Conservation (phyloP, 2,797 vertebrate genomes). For the Onychomys leucogaster region DNA sequence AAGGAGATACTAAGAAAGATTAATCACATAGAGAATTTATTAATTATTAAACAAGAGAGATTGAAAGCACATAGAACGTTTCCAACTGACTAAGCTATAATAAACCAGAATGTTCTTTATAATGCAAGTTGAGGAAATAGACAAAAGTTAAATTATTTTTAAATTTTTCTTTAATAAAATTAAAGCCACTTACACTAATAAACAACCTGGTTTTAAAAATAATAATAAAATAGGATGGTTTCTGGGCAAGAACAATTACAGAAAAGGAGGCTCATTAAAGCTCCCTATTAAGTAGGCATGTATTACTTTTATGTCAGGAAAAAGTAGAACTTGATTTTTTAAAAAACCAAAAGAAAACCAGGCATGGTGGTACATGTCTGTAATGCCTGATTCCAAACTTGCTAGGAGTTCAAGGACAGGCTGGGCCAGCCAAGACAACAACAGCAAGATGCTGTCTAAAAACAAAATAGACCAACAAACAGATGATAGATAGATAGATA, state of each 20-base stretch:
- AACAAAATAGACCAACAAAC: not conserved
- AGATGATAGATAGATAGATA: not conserved
- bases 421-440: not conserved
- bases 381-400: not conserved
- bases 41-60: slow-evolving; percentile 57
- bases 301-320: not conserved
- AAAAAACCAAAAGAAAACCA: not conserved
- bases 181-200: slow-evolving; percentile 27
- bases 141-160: slow-evolving; percentile 39
- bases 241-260: not conserved
- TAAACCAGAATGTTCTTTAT: not conserved
- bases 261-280: slow-evolving; percentile 27
- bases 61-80: not conserved
- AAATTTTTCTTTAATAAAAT: not conserved
- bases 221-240: not conserved
- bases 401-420: not conserved
- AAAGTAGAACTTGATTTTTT: not conserved
- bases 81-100: slow-evolving; percentile 17
- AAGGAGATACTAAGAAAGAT: slow-evolving; percentile 63
- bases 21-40: slow-evolving; percentile 46
- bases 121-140: not conserved
- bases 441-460: not conserved
- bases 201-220: not conserved
- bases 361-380: not conserved
- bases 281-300: not conserved